Base-by-base conservation (phyloP, 2,113 vertebrate genomes). In the Andinoacara biseriatus region DNA sequence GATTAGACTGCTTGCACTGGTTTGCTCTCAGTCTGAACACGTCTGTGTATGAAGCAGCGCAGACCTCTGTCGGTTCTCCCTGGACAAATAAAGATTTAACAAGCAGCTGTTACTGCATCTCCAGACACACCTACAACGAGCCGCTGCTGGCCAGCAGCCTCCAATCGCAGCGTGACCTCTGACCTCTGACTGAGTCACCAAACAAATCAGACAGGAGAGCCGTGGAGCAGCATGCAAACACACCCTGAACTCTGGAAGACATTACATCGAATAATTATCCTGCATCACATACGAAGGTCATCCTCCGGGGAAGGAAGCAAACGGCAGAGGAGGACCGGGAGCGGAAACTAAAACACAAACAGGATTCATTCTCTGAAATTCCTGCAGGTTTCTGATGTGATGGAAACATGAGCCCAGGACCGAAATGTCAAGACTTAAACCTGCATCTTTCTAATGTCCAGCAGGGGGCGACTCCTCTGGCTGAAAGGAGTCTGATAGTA, bases 21-120 rank as follows among this genome's bases (percentile, higher is more conserved):
- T 82, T 24, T 20, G 29, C 74, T 80, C 77, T 58, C 82, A 62
- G 29, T 80, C 0, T 18, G 38, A 62, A 17, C 46, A 52, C 58
- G 65, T 26, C 20, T 10, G 74, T 6, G 10, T 18, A 18, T 33
- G 79, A 52, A 5, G 38, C 52, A 63, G 74, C 7, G 3, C 79
- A 38, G 80, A 38, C 56, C 67, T 69, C 69, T 18, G 24, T 58
- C 54, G 10, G 49, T 2, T 69, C 60, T 85, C 58, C 58, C 5
- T 4, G 26, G 61, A 59, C 43, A 7, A 78, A 65, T 78, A 61
- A 79, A 76, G 79, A 15, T 54, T 84, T 78, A 81, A 78, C 33
- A 18, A 84, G 74, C 80, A 83, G 81, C 84, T 61, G 86, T 22
- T 22, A 46, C 52, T 54, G 17, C 5, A 1, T 59, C 74, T 76